These are phyloP conservation scores for Pteria penguin DNA, from an alignment of 2,888 invertebrate genomes.

Conservation along the genomic window DNA sequence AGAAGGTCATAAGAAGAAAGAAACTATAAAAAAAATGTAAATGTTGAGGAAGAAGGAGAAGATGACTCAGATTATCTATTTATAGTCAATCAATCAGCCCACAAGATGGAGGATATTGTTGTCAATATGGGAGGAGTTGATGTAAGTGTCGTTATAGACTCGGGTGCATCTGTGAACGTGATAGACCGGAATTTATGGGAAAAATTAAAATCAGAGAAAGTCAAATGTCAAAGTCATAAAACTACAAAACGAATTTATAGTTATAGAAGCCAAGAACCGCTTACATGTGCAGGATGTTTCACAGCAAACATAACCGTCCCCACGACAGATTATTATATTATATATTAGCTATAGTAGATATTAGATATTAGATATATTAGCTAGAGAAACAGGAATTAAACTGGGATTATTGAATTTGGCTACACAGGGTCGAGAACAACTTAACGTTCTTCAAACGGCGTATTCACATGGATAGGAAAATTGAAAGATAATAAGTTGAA, in stretches of 20 bases:
- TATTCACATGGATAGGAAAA: constrained; percentile 33
- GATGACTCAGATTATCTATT: background rate
- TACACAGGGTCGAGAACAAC: no score
- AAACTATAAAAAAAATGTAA: no score
- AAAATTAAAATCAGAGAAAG: constrained; percentile 28
- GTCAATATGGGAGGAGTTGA: constrained; percentile 10
- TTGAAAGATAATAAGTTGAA: constrained; percentile 8
- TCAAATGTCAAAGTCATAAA: constrained; percentile 31
- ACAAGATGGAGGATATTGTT: background rate
- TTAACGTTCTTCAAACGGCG: no score
- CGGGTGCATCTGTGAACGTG: constrained; percentile 38
- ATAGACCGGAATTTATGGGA: constrained; percentile 32
- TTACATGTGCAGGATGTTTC: constrained; percentile 26
- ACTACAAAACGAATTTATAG: constrained; percentile 31
- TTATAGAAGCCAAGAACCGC: constrained; percentile 34
- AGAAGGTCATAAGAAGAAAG: background rate
- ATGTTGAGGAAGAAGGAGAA: no score
- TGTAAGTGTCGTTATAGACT: constrained; percentile 33
- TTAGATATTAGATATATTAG: no score
- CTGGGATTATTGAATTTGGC: no score
- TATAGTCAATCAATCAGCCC: background rate
- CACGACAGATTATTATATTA: no score
- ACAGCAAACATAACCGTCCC: constrained; percentile 1
- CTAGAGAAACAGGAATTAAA: no score
- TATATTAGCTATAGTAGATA: no score